Evolutionary conservation across 2,888 invertebrate species (phyloP).

Genomic region (Phasia obesa): DNA sequence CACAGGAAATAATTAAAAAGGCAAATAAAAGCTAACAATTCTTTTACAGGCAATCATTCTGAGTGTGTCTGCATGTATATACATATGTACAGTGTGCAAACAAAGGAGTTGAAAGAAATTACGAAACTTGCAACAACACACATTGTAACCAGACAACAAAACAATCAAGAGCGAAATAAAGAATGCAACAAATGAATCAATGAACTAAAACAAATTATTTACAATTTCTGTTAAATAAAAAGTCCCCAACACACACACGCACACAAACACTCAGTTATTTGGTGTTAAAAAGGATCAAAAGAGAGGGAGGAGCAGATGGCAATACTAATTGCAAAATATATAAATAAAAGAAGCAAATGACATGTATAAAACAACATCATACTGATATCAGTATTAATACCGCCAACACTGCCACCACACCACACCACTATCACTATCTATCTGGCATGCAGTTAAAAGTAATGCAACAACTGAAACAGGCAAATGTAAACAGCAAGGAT

Average conservation of each 20-base stretch:
- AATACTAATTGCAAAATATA: conserved; percentile 18
- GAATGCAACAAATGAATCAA: conserved; percentile 69
- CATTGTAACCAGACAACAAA: conserved; percentile 37
- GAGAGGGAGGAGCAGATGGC: conserved; percentile 16
- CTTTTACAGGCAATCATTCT: conserved; percentile 10
- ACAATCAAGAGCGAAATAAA: conserved; percentile 4
- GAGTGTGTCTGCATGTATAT: conserved; percentile 1
- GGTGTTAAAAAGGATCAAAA: conserved; percentile 27
- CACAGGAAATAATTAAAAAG: conserved; percentile 63
- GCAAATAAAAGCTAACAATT: conserved; percentile 43
- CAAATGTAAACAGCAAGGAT: conserved; percentile 53
- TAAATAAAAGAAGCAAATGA: conserved; percentile 27
- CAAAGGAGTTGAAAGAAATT: conserved; percentile 44
- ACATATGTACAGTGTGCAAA: too few relatives aligned
- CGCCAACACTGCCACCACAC: conserved; percentile 6
- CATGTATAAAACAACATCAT: conserved; percentile 31
- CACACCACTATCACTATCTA: neutral
- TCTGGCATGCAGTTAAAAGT: neutral
- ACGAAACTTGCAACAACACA: conserved; percentile 38
- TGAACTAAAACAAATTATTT: conserved; percentile 69
- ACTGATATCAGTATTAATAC: conserved; percentile 3
- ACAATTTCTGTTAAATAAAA: conserved; percentile 27
- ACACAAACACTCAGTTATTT: neutral
- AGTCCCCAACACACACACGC: neutral
- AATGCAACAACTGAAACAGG: conserved; percentile 6